Evolutionary conservation across 2,888 invertebrate genomes (phyloP).

Genomic region (Ctenicera cuprea): DNA sequence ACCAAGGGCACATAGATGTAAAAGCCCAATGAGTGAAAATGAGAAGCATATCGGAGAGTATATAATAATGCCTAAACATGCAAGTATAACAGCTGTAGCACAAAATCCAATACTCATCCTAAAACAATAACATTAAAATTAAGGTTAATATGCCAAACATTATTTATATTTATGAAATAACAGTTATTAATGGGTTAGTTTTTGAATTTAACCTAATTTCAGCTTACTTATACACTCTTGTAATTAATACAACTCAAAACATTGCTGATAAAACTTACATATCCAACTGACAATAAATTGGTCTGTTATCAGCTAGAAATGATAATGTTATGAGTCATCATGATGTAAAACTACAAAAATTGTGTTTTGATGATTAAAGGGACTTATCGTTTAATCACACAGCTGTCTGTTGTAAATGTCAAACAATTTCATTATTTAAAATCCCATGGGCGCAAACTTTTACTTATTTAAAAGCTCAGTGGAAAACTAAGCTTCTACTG

Average conservation of each 20-base stretch:
- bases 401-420: background rate
- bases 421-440: constrained; percentile 4
- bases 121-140: constrained; percentile 41
- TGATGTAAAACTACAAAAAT: constrained; percentile 6
- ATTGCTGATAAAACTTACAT: background rate
- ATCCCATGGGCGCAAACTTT: background rate
- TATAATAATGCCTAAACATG: constrained; percentile 56
- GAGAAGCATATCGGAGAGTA: constrained; percentile 64
- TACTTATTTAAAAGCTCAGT: background rate
- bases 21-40: constrained; percentile 60
- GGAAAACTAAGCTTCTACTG: background rate
- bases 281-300: background rate
- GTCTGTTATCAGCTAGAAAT: constrained; percentile 20
- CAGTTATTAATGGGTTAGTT: background rate
- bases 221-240: background rate
- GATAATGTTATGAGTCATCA: constrained; percentile 22
- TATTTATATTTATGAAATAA: constrained; percentile 7
- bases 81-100: constrained; percentile 57
- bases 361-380: constrained; percentile 6
- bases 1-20: constrained; percentile 62
- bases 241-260: background rate
- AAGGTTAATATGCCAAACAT: background rate
- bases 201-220: constrained; percentile 18
- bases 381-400: constrained; percentile 8
- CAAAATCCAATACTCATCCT: constrained; percentile 61